Conservation (phyloP, 2,888 invertebrate genomes). For the Bellardia bayeri region DNA sequence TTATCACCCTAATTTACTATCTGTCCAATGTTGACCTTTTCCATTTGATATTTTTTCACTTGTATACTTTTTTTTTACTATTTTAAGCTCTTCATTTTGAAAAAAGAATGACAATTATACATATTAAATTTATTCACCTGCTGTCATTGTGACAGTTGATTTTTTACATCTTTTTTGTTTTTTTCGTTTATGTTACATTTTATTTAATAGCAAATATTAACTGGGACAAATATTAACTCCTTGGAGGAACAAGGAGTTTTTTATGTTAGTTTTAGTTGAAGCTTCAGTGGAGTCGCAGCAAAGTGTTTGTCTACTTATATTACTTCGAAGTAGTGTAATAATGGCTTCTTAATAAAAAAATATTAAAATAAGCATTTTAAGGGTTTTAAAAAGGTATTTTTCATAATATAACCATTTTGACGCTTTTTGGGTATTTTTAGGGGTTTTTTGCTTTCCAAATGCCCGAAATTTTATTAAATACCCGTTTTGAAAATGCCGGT, state of each 20-base stretch:
- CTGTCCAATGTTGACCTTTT: slow-evolving; percentile 13
- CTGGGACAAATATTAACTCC: background rate
- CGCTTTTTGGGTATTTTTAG: no score
- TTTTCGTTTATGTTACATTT: background rate
- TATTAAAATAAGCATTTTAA: no score
- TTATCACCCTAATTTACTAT: slow-evolving; percentile 61
- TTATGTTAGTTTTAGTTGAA: no score
- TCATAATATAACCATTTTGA: no score
- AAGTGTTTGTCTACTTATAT: no score
- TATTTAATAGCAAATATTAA: background rate
- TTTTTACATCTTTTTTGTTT: background rate
- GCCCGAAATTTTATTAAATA: no score
- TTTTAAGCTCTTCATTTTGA: slow-evolving; percentile 14
- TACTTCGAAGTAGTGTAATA: no score
- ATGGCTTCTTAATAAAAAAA: no score
- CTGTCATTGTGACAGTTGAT: slow-evolving; percentile 1
- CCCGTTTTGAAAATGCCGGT: no score
- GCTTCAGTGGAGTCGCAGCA: no score
- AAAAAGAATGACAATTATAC: background rate
- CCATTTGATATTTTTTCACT: background rate
- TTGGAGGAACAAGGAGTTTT: background rate
- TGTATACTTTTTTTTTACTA: background rate
- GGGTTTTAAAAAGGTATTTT: no score
- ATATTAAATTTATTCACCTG: slow-evolving; percentile 12
- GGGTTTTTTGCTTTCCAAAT: no score